A percentile compares a stretch with the other conserved stretches of the same genome.
phyloP scores from a whole-genome alignment of 2,113 vertebrate species.

The Megaleporinus macrocephalus region DNA sequence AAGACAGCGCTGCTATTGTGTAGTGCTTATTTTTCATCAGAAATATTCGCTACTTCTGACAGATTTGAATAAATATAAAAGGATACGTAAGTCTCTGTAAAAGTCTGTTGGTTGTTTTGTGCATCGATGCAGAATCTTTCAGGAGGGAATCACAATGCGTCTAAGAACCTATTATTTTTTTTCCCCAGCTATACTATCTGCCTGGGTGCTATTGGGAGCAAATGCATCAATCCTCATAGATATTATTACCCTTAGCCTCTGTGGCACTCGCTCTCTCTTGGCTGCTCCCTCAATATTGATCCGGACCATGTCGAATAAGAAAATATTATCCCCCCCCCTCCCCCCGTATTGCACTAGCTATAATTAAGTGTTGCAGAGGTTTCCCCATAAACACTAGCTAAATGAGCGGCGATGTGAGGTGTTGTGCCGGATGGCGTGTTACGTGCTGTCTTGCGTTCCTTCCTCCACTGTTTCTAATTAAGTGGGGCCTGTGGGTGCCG shows the following conservation, averaged over 20 bases:
- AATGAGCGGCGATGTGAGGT: constrained; percentile 46
- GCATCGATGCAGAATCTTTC: background rate
- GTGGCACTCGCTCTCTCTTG: background rate
- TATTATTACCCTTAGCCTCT: constrained; percentile 42
- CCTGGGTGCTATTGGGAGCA: constrained; percentile 35
- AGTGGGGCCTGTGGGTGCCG: constrained; percentile 44
- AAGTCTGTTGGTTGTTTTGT: background rate
- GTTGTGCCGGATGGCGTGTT: constrained; percentile 36
- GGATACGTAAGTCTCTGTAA: background rate
- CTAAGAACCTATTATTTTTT: background rate
- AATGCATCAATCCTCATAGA: constrained; percentile 24
- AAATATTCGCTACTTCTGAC: background rate
- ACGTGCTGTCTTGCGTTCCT: constrained; percentile 31
- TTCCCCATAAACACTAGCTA: constrained; percentile 46
- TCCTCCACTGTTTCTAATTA: constrained; percentile 61
- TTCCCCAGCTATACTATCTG: background rate
- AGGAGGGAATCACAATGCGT: background rate
- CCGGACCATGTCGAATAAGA: constrained; percentile 20
- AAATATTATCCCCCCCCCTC: constrained; percentile 29
- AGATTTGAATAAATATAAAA: background rate
- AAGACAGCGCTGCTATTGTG: no score
- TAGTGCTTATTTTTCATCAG: no score
- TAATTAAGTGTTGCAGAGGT: constrained; percentile 38
- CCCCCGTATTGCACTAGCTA: constrained; percentile 26
- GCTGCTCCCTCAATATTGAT: constrained; percentile 51